These are phyloP conservation scores for Neoniphon sammara DNA, from an alignment of 2,797 vertebrate genomes.

Conservation along the genomic window DNA sequence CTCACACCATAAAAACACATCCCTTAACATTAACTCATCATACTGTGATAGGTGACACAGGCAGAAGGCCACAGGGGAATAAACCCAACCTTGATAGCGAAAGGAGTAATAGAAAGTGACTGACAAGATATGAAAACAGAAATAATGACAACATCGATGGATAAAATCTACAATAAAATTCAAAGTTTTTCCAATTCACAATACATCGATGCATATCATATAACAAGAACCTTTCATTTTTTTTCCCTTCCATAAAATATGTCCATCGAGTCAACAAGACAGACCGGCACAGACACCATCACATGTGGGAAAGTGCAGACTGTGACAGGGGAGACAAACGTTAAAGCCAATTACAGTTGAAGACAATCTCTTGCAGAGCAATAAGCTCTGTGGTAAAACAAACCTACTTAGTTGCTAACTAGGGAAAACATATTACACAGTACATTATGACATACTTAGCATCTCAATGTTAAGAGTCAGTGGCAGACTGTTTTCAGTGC, in stretches of 20 bases:
- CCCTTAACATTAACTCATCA: slow-evolving; percentile 16
- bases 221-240: slow-evolving; percentile 7
- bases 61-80: neutral
- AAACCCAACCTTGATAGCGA: slow-evolving; percentile 6
- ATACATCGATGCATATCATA: neutral
- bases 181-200: neutral
- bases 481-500: slow-evolving; percentile 34
- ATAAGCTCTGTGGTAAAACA: slow-evolving; percentile 29
- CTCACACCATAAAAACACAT: slow-evolving; percentile 31
- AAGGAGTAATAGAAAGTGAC: slow-evolving; percentile 6
- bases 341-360: slow-evolving; percentile 21
- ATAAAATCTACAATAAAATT: neutral
- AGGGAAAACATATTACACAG: slow-evolving; percentile 18
- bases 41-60: slow-evolving; percentile 18
- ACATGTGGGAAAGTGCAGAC: neutral
- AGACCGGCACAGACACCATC: slow-evolving; percentile 7
- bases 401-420: slow-evolving; percentile 18
- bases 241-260: slow-evolving; percentile 10
- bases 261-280: neutral
- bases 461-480: slow-evolving; percentile 23
- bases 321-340: slow-evolving; percentile 16
- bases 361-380: slow-evolving; percentile 15
- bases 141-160: neutral
- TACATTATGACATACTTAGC: slow-evolving; percentile 31
- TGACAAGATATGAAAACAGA: slow-evolving; percentile 7